phyloP scores from a whole-genome alignment of 2,113 vertebrate genomes.

The Lophochroa leadbeateri region DNA sequence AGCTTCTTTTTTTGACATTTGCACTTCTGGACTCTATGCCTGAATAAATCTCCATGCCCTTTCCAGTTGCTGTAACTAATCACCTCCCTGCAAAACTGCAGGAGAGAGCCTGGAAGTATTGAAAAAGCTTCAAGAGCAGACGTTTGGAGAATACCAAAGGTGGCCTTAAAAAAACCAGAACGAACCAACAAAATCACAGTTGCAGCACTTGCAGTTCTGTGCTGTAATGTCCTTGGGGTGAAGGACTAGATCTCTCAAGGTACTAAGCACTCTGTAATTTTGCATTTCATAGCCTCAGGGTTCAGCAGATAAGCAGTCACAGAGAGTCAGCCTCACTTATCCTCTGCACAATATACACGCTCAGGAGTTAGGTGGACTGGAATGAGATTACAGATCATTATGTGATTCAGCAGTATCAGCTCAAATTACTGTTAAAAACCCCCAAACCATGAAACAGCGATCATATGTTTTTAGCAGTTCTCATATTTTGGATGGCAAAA shows the following conservation, averaged over 20 bases:
- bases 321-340: not conserved
- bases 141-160: not conserved
- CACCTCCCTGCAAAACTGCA: not conserved
- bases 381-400: not conserved
- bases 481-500: not conserved
- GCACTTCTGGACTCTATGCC: constrained; percentile 21
- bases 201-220: not conserved
- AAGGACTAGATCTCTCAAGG: not conserved
- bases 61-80: constrained; percentile 48
- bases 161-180: not conserved
- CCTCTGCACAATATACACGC: not conserved
- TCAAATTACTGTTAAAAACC: not conserved
- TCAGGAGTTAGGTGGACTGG: not conserved
- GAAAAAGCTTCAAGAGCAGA: not conserved
- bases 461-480: not conserved
- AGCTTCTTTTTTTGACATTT: constrained; percentile 66
- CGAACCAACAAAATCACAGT: not conserved
- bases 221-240: not conserved
- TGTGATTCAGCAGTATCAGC: not conserved
- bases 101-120: not conserved
- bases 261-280: not conserved
- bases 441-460: not conserved
- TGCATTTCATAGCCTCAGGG: not conserved
- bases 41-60: constrained; percentile 59
- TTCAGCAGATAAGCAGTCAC: not conserved